Evolutionary conservation across 2,113 vertebrate genomes (phyloP).

Genomic region (Bubalus kerabau): DNA sequence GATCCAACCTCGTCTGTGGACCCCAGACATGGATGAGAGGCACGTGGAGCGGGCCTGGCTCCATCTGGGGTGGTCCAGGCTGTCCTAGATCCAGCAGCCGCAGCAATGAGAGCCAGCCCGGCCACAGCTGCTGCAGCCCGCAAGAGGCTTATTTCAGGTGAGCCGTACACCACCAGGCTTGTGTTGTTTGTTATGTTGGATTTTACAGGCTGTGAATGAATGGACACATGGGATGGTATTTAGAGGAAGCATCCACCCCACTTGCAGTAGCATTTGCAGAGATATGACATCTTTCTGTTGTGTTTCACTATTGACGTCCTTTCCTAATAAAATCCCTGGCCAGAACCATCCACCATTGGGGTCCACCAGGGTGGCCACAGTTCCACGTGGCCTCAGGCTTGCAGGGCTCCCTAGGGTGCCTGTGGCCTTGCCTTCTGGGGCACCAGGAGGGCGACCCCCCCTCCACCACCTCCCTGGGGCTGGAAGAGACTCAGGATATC

Average conservation of each 20-base stretch:
- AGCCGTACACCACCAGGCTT: background rate
- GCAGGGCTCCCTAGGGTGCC: background rate
- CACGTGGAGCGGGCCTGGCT: background rate
- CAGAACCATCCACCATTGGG: background rate
- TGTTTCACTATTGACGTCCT: background rate
- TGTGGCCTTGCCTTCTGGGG: background rate
- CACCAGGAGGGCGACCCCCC: background rate
- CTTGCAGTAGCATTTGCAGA: background rate
- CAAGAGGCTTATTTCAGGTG: fast-evolving
- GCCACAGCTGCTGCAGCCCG: fast-evolving
- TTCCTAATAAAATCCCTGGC: background rate
- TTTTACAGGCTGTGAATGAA: background rate
- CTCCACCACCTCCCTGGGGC: too few relatives aligned
- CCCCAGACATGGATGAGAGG: background rate
- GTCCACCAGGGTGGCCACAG: background rate
- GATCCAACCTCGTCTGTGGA: background rate
- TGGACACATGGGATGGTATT: fast-evolving
- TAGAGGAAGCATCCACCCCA: background rate
- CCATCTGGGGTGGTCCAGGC: fast-evolving
- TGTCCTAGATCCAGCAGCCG: too few relatives aligned
- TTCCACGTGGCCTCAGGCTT: background rate
- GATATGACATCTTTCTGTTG: background rate
- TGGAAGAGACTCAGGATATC: background rate
- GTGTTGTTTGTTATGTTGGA: too few relatives aligned
- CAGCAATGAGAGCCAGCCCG: background rate